A percentile compares a stretch with the other conserved stretches of the same genome.
These are phyloP conservation scores for Varanus komodoensis DNA, from an alignment of 2,113 vertebrate genomes.

Conservation along the genomic window DNA sequence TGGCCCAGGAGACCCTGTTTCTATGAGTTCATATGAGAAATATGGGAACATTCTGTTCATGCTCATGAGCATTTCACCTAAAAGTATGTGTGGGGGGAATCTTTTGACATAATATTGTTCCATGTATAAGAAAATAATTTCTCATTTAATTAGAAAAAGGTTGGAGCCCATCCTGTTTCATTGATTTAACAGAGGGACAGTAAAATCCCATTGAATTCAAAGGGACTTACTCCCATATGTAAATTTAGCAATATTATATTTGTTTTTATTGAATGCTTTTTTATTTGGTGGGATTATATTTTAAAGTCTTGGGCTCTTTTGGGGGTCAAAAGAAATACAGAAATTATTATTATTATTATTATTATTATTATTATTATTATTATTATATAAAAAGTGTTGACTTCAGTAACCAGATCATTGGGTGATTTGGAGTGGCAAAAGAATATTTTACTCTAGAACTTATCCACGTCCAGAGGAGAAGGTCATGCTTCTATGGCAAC, in stretches of 20 bases:
- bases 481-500: conserved; percentile 68
- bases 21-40: not conserved
- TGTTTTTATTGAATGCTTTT: not conserved
- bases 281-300: not conserved
- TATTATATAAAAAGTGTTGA: not conserved
- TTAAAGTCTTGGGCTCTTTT: not conserved
- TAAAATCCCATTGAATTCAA: not conserved
- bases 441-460: conserved; percentile 50
- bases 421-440: not conserved
- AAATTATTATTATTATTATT: no score
- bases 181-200: not conserved
- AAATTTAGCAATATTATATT: not conserved
- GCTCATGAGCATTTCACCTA: not conserved
- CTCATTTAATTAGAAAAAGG: not conserved
- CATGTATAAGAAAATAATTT: not conserved
- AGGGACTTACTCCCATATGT: not conserved
- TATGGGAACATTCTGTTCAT: not conserved
- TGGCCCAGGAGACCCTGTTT: no score
- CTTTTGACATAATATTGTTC: not conserved
- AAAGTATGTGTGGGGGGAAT: not conserved
- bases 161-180: no score
- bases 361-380: no score
- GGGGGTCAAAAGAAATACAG: not conserved
- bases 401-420: not conserved
- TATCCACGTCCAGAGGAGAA: conserved; percentile 50